Percentiles rank a stretch among this genome's conserved stretches.
These are phyloP conservation scores for Epinotia ramella DNA, from an alignment of 2,888 invertebrate species.

Conservation along the genomic window DNA sequence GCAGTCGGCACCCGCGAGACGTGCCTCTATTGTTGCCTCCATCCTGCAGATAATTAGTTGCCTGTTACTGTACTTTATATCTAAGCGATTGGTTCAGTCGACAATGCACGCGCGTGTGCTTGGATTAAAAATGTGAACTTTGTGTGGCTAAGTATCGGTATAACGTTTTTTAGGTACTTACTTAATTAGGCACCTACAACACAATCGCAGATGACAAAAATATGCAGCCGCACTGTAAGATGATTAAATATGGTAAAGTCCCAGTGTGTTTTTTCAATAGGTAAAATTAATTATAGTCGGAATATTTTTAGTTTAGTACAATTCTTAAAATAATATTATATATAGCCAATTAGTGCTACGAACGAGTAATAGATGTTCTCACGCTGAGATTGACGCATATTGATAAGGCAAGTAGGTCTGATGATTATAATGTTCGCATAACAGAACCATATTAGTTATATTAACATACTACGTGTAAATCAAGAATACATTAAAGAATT, in stretches of 20 bases:
- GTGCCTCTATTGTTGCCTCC: constrained; percentile 80
- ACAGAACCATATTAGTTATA: constrained; percentile 25
- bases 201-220: background rate
- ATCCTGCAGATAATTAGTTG: constrained; percentile 82
- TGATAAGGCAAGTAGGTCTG: constrained; percentile 16
- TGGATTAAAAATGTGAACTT: constrained; percentile 1
- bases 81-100: constrained; percentile 63
- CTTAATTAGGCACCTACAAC: background rate
- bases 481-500: constrained; percentile 20
- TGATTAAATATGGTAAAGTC: too few species aligned
- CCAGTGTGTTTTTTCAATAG: too few species aligned
- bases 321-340: background rate
- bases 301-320: background rate
- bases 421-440: constrained; percentile 25
- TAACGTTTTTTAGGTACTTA: background rate
- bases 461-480: constrained; percentile 19
- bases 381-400: constrained; percentile 14
- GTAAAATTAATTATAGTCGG: background rate
- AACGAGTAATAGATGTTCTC: constrained; percentile 21
- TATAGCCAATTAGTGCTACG: background rate
- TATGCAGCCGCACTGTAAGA: background rate
- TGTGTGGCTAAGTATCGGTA: background rate
- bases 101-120: constrained; percentile 50
- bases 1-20: constrained; percentile 61
- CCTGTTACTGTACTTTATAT: constrained; percentile 78